Evolutionary conservation across 2,797 vertebrate species (phyloP).

Genomic region (Scarus forsteni): DNA sequence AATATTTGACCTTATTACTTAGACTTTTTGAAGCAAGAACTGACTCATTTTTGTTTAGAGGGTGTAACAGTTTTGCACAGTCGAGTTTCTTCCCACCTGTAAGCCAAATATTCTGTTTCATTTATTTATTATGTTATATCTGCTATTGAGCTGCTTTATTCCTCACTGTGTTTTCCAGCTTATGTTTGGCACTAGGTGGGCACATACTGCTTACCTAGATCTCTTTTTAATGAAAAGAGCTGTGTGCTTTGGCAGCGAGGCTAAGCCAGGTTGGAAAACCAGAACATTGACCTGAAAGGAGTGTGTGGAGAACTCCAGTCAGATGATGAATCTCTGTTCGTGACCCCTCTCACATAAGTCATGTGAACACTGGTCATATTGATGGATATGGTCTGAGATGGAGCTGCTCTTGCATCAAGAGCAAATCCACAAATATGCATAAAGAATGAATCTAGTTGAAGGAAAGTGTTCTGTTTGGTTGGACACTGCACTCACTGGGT

Average conservation of each 20-base stretch:
- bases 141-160: background rate
- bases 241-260: background rate
- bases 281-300: background rate
- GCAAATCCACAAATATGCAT: background rate
- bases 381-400: background rate
- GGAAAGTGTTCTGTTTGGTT: too few species aligned
- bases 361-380: background rate
- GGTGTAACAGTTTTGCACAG: background rate
- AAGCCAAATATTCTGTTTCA: background rate
- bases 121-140: background rate
- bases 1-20: background rate
- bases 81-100: background rate
- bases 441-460: too few species aligned
- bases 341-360: background rate
- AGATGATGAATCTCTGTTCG: background rate
- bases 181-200: background rate
- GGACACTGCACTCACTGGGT: too few species aligned
- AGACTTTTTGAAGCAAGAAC: too few species aligned
- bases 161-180: background rate
- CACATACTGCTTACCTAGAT: too few species aligned
- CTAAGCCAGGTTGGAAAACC: background rate
- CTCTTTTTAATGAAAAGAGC: conserved; percentile 1
- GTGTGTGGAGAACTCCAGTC: background rate
- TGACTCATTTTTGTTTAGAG: background rate
- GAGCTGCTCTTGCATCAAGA: background rate